Evolutionary conservation across 2,888 invertebrate genomes (phyloP).

Genomic region (Drosophila helvetica): DNA sequence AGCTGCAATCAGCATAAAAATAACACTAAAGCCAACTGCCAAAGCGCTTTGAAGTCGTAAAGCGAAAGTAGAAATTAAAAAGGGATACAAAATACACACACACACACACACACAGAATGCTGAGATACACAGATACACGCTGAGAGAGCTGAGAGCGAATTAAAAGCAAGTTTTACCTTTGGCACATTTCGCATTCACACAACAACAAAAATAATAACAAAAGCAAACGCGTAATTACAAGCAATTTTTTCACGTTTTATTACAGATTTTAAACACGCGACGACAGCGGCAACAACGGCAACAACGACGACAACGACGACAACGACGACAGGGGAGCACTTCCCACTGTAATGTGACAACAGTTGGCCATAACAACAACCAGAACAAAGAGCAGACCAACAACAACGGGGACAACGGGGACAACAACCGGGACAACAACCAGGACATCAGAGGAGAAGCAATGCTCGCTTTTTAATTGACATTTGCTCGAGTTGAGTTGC

Average conservation of each 20-base stretch:
- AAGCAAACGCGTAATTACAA: constrained; percentile 74
- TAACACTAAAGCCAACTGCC: constrained; percentile 74
- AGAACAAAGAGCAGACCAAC: constrained; percentile 25
- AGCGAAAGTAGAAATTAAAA: constrained; percentile 58
- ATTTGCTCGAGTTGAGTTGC: constrained; percentile 66
- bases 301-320: constrained; percentile 36
- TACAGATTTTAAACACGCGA: constrained; percentile 74
- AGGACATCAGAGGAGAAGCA: constrained; percentile 43
- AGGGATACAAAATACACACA: constrained; percentile 3
- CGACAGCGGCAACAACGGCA: constrained; percentile 28
- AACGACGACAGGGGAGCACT: constrained; percentile 60
- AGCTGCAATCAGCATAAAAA: constrained; percentile 79
- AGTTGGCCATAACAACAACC: constrained; percentile 55
- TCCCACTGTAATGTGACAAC: constrained; percentile 80
- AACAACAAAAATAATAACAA: constrained; percentile 10
- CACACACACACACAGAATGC: neutral
- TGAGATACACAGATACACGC: constrained; percentile 21
- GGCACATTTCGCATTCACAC: constrained; percentile 61
- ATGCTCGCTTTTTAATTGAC: constrained; percentile 77
- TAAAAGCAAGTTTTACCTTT: constrained; percentile 73
- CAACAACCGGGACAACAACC: constrained; percentile 31
- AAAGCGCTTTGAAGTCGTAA: constrained; percentile 74
- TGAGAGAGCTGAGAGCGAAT: constrained; percentile 53
- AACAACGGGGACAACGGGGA: constrained; percentile 20
- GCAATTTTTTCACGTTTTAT: constrained; percentile 77